Evolutionary conservation across 2,113 vertebrate genomes (phyloP).

Genomic region (Hyperopisus bebe): DNA sequence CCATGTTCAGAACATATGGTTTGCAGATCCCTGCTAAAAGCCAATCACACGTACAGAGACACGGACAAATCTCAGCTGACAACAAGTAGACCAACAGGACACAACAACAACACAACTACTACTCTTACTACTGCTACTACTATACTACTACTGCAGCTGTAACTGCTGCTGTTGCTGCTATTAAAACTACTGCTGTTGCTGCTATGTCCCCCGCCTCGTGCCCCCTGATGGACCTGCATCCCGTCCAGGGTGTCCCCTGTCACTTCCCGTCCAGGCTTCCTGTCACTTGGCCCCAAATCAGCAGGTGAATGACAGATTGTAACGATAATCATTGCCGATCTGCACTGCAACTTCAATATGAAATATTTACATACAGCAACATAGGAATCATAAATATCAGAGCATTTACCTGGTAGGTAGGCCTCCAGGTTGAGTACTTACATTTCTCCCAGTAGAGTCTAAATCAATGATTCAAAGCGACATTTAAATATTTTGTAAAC

Average conservation of each 20-base stretch:
- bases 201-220: neutral
- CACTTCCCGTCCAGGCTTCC: no score
- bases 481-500: neutral
- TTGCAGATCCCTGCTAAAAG: neutral
- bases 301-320: neutral
- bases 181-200: neutral
- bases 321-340: neutral
- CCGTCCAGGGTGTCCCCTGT: neutral
- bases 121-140: neutral
- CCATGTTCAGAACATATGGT: neutral
- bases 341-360: neutral
- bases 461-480: neutral
- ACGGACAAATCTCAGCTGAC: neutral
- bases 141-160: neutral
- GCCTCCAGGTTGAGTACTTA: neutral
- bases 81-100: neutral
- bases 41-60: neutral
- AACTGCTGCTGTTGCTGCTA: neutral
- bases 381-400: neutral
- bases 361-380: neutral
- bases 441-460: neutral
- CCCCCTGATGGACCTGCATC: neutral
- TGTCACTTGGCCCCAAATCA: neutral
- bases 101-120: neutral
- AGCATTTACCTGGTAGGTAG: neutral